These are phyloP conservation scores for Eupithecia subfuscata DNA, from an alignment of 2,888 invertebrate species.

Conservation along the genomic window DNA sequence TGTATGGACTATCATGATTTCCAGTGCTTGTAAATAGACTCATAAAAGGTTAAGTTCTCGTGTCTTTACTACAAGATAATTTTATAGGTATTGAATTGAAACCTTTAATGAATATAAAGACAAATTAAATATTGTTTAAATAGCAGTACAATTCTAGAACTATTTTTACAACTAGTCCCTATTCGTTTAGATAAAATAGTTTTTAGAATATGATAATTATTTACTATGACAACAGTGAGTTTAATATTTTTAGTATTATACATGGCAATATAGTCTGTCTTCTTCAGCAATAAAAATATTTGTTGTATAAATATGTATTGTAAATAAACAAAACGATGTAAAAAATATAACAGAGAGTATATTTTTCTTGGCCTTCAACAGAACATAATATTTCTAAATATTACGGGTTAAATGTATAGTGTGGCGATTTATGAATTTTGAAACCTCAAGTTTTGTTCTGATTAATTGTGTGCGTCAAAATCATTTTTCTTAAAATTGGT, in stretches of 20 bases:
- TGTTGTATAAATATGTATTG: conserved; percentile 69
- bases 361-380: conserved; percentile 79
- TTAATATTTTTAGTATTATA: conserved; percentile 68
- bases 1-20: conserved; percentile 60
- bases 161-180: conserved; percentile 82
- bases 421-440: conserved; percentile 30
- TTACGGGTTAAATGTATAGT: conserved; percentile 57
- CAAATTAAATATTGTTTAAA: conserved; percentile 56
- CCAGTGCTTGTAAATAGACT: conserved; percentile 71
- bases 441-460: neutral
- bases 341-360: conserved; percentile 74
- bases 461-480: conserved; percentile 34
- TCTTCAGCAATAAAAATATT: conserved; percentile 78
- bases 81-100: conserved; percentile 30
- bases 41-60: conserved; percentile 44
- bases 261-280: conserved; percentile 62
- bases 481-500: conserved; percentile 41
- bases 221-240: conserved; percentile 66
- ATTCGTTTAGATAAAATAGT: conserved; percentile 74
- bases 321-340: conserved; percentile 79
- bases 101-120: conserved; percentile 37
- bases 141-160: conserved; percentile 68
- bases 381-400: conserved; percentile 62
- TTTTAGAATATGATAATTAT: conserved; percentile 62
- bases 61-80: conserved; percentile 36